These are phyloP conservation scores for Takifugu flavidus DNA, from an alignment of 2,113 vertebrate species.

Conservation along the genomic window DNA sequence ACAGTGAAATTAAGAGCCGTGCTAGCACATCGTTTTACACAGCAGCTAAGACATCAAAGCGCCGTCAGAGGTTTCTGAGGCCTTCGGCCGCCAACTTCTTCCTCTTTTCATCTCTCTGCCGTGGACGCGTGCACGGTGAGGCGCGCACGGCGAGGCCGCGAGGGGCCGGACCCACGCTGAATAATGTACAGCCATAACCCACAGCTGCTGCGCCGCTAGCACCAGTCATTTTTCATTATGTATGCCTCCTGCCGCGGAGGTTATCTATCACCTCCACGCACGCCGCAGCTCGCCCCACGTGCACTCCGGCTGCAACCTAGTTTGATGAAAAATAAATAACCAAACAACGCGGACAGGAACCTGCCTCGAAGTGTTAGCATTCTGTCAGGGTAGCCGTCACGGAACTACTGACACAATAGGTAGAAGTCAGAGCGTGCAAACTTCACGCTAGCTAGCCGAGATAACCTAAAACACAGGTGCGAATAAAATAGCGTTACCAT, in stretches of 20 bases:
- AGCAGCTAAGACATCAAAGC: slow-evolving; percentile 55
- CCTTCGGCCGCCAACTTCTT: slow-evolving; percentile 42
- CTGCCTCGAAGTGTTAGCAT: background rate
- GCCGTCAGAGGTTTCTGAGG: slow-evolving; percentile 41
- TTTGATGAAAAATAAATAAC: slow-evolving; percentile 5
- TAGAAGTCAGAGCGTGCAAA: background rate
- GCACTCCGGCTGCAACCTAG: slow-evolving; percentile 14
- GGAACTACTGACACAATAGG: too few species aligned
- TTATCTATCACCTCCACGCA: slow-evolving; percentile 43
- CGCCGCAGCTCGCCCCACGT: slow-evolving; percentile 26
- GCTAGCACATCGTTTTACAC: slow-evolving; percentile 30
- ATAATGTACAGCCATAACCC: slow-evolving; percentile 63
- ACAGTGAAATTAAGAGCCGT: slow-evolving; percentile 14
- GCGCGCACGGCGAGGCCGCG: slow-evolving; percentile 24
- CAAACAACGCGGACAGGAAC: background rate
- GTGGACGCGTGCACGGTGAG: slow-evolving; percentile 21
- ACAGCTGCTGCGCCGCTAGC: slow-evolving; percentile 45
- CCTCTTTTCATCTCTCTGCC: slow-evolving; percentile 58
- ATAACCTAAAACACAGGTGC: background rate
- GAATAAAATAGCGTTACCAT: slow-evolving; percentile 75
- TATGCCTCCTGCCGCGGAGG: slow-evolving; percentile 44
- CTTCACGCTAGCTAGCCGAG: too few species aligned
- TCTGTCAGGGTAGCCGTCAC: too few species aligned
- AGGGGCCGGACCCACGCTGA: slow-evolving; percentile 50
- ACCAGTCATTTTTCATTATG: slow-evolving; percentile 56